phyloP scores from a whole-genome alignment of 2,888 invertebrate genomes.

The Drosophila ochracea region DNA sequence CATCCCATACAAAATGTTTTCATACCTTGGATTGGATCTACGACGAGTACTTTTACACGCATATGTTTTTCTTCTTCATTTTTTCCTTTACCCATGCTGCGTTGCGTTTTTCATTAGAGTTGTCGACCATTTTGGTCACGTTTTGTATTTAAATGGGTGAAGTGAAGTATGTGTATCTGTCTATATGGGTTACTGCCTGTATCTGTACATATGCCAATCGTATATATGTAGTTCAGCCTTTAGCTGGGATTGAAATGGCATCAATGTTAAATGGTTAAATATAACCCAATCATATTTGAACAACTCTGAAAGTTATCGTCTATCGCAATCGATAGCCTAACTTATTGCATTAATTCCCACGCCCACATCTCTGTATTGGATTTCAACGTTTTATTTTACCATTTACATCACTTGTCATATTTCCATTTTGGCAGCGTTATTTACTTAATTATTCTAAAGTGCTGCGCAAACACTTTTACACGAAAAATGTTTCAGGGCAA shows the following conservation, averaged over 20 bases:
- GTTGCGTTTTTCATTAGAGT: slow-evolving; percentile 41
- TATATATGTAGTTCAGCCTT: not conserved
- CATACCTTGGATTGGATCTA: slow-evolving; percentile 34
- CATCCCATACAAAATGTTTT: slow-evolving; percentile 44
- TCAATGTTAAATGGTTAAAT: not conserved
- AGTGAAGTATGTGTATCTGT: slow-evolving; percentile 17
- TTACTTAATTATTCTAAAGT: slow-evolving; percentile 80
- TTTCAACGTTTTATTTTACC: slow-evolving; percentile 63
- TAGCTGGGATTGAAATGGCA: not conserved
- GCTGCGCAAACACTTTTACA: slow-evolving; percentile 80
- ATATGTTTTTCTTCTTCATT: slow-evolving; percentile 20
- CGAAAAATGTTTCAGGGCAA: slow-evolving; percentile 74
- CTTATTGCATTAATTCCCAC: slow-evolving; percentile 37
- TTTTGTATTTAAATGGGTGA: slow-evolving; percentile 60
- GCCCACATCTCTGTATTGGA: slow-evolving; percentile 69
- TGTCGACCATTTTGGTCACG: slow-evolving; percentile 70
- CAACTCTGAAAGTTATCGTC: slow-evolving; percentile 9
- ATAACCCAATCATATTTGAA: not conserved
- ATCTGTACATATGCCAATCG: slow-evolving; percentile 2
- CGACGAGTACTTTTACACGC: not conserved
- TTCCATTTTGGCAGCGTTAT: slow-evolving; percentile 62
- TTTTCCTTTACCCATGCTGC: slow-evolving; percentile 27
- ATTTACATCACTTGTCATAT: slow-evolving; percentile 51
- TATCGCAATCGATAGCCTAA: slow-evolving; percentile 17
- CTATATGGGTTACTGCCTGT: slow-evolving; percentile 2